A percentile compares a stretch with the other conserved stretches of the same genome.
phyloP scores from a whole-genome alignment of 2,113 vertebrate genomes.

The Otocyon megalotis region DNA sequence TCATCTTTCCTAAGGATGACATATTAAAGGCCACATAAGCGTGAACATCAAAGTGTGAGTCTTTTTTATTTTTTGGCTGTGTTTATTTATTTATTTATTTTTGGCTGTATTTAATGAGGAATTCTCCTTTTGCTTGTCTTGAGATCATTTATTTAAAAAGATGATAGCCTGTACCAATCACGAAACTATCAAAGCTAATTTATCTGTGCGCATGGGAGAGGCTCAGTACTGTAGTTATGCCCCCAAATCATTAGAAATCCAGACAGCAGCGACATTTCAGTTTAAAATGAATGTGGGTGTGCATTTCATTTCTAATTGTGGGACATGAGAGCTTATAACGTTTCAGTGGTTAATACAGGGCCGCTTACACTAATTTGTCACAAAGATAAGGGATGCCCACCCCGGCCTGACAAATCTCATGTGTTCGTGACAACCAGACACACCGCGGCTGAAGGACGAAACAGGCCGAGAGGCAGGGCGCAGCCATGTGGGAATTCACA shows the following conservation, averaged over 20 bases:
- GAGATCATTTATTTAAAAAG: slow-evolving; percentile 6
- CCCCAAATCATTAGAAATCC: slow-evolving; percentile 30
- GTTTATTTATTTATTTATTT: background rate
- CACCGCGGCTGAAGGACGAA: slow-evolving; percentile 27
- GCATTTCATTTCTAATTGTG: slow-evolving; percentile 15
- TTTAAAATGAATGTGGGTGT: slow-evolving; percentile 29
- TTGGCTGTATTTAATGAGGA: background rate
- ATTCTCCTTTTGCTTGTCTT: background rate
- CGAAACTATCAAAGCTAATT: background rate
- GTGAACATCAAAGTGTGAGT: background rate
- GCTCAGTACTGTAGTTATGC: background rate
- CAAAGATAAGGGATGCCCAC: slow-evolving; percentile 20
- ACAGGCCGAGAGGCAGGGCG: slow-evolving; percentile 17
- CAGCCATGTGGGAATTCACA: slow-evolving; percentile 20
- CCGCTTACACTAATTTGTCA: slow-evolving; percentile 35
- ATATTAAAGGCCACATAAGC: background rate
- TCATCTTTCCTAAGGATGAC: slow-evolving; percentile 6
- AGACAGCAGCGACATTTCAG: background rate
- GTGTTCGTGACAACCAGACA: slow-evolving; percentile 51
- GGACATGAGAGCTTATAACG: background rate
- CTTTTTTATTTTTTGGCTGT: background rate
- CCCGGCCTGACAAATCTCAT: background rate
- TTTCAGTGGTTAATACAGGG: background rate
- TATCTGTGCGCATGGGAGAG: background rate
- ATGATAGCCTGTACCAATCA: background rate